A percentile compares a stretch with the other conserved stretches of the same genome.
Evolutionary conservation across 2,888 invertebrate species (phyloP).

Genomic region (Drosophila nigritarsus): DNA sequence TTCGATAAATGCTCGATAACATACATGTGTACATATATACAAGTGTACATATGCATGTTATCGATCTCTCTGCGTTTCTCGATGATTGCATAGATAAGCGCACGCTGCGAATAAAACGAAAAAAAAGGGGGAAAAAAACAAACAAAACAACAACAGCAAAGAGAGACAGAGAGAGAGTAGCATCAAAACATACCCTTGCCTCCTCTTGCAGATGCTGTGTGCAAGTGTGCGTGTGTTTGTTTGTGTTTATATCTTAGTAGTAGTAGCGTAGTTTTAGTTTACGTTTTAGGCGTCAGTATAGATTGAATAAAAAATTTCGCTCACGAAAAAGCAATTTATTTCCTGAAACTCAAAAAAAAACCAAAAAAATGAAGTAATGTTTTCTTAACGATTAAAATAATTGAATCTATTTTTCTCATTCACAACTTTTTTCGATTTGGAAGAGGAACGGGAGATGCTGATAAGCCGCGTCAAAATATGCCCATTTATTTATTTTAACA

Average conservation of each 20-base stretch:
- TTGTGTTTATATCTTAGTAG: conserved; percentile 27
- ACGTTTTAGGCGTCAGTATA: background rate
- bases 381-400: background rate
- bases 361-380: background rate
- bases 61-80: conserved; percentile 48
- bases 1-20: conserved; percentile 24
- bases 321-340: background rate
- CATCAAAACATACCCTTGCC: conserved; percentile 11
- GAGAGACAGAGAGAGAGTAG: conserved; percentile 5
- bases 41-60: conserved; percentile 19
- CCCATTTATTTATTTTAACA: background rate
- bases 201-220: background rate
- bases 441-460: background rate
- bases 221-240: background rate
- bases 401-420: background rate
- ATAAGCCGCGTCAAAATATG: background rate
- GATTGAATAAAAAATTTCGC: background rate
- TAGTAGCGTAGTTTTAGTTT: background rate
- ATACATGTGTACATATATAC: background rate
- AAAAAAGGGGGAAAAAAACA: background rate
- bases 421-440: background rate
- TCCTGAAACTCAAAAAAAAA: background rate
- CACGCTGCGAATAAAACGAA: conserved; percentile 20
- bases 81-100: conserved; percentile 61
- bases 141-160: conserved; percentile 16